phyloP scores from a whole-genome alignment of 2,888 invertebrate genomes.

The Parnassius mnemosyne region DNA sequence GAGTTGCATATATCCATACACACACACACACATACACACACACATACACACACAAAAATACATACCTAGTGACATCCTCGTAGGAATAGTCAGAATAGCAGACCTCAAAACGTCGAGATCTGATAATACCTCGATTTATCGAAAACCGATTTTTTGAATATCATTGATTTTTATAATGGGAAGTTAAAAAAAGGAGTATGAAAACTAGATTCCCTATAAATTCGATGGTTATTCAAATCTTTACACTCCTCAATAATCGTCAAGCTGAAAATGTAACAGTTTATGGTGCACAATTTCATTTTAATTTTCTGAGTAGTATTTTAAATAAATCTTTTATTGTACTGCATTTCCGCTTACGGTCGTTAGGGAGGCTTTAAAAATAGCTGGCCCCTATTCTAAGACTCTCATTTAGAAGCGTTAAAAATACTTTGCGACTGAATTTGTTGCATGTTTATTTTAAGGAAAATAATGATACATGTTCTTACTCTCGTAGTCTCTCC shows the following conservation, averaged over 20 bases:
- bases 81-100: no score
- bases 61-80: no score
- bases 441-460: slow-evolving; percentile 5
- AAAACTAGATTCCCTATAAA: no score
- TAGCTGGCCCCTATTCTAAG: slow-evolving; percentile 32
- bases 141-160: no score
- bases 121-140: no score
- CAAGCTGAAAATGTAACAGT: background rate
- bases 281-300: slow-evolving; percentile 7
- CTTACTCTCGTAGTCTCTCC: background rate
- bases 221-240: no score
- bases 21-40: no score
- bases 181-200: no score
- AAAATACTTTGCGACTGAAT: slow-evolving; percentile 29
- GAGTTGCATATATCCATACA: no score
- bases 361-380: slow-evolving; percentile 39
- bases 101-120: no score
- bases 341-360: slow-evolving; percentile 38
- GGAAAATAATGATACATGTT: slow-evolving; percentile 4
- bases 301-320: slow-evolving; percentile 10
- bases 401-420: slow-evolving; percentile 29
- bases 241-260: background rate
- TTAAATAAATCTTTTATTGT: slow-evolving; percentile 37
- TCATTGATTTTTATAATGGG: no score
- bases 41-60: no score